Evolutionary conservation across 2,797 vertebrate species (phyloP).

Genomic region (Chaunax sp.): DNA sequence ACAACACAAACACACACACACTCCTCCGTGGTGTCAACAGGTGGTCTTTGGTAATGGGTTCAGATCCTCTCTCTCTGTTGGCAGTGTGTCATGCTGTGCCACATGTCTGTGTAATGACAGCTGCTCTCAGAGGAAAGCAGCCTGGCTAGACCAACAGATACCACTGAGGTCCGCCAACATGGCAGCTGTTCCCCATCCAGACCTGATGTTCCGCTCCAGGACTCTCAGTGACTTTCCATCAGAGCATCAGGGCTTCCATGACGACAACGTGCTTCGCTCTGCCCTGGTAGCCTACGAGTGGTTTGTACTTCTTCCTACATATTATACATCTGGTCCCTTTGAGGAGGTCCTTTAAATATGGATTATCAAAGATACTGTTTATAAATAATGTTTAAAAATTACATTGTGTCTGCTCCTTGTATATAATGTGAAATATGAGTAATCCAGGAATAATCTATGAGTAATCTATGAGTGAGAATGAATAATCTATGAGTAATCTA

Average conservation of each 20-base stretch:
- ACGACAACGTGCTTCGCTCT: background rate
- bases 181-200: slow-evolving; percentile 47
- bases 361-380: no score
- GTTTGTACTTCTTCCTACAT: no score
- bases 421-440: no score
- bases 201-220: background rate
- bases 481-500: no score
- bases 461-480: no score
- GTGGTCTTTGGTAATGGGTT: slow-evolving; percentile 58
- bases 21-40: slow-evolving; percentile 49
- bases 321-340: no score
- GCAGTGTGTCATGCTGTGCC: slow-evolving; percentile 44
- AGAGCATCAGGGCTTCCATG: background rate
- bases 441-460: no score
- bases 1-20: slow-evolving; percentile 7
- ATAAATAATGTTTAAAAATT: no score
- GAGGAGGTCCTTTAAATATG: no score
- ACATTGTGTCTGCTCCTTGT: no score
- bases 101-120: slow-evolving; percentile 63
- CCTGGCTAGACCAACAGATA: slow-evolving; percentile 51
- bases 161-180: slow-evolving; percentile 29
- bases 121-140: slow-evolving; percentile 49
- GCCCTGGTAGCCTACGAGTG: no score
- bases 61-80: slow-evolving; percentile 23
- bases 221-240: slow-evolving; percentile 25